These are phyloP conservation scores for Tetraodon nigroviridis DNA, from an alignment of 2,113 vertebrate species.

Conservation along the genomic window DNA sequence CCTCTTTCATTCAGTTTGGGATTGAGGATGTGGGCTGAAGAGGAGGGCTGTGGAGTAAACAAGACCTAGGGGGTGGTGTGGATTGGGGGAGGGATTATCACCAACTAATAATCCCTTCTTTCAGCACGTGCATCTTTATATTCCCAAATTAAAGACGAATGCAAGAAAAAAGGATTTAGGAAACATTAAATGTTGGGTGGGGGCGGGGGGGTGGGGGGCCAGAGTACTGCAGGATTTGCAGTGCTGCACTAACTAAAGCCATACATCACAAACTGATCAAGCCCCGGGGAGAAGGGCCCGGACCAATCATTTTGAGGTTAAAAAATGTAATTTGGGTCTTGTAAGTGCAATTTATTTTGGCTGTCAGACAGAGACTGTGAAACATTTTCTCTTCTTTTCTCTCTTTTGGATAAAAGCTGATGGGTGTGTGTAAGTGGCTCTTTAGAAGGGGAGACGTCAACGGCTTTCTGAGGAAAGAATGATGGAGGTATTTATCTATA, in stretches of 20 bases:
- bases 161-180: slow-evolving; percentile 66
- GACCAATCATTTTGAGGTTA: slow-evolving; percentile 80
- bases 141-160: slow-evolving; percentile 75
- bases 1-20: slow-evolving; percentile 54
- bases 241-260: slow-evolving; percentile 70
- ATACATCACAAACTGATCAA: slow-evolving; percentile 75
- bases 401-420: slow-evolving; percentile 54
- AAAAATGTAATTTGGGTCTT: slow-evolving; percentile 81
- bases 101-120: slow-evolving; percentile 73
- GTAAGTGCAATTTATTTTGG: slow-evolving; percentile 78
- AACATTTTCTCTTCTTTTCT: slow-evolving; percentile 59
- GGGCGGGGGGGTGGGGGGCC: slow-evolving; percentile 48
- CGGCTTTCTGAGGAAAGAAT: slow-evolving; percentile 25
- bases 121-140: slow-evolving; percentile 69
- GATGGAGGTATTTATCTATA: no score
- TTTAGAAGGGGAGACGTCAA: slow-evolving; percentile 44
- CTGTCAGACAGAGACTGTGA: slow-evolving; percentile 65
- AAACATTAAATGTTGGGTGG: slow-evolving; percentile 68
- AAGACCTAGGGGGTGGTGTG: slow-evolving; percentile 50
- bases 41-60: slow-evolving; percentile 54
- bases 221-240: slow-evolving; percentile 70
- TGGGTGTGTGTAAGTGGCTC: slow-evolving; percentile 36
- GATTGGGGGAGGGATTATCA: slow-evolving; percentile 69
- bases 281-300: slow-evolving; percentile 66
- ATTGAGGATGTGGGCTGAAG: slow-evolving; percentile 52